Base-by-base conservation (phyloP, 2,888 invertebrate genomes). In the Cotesia congregata region DNA sequence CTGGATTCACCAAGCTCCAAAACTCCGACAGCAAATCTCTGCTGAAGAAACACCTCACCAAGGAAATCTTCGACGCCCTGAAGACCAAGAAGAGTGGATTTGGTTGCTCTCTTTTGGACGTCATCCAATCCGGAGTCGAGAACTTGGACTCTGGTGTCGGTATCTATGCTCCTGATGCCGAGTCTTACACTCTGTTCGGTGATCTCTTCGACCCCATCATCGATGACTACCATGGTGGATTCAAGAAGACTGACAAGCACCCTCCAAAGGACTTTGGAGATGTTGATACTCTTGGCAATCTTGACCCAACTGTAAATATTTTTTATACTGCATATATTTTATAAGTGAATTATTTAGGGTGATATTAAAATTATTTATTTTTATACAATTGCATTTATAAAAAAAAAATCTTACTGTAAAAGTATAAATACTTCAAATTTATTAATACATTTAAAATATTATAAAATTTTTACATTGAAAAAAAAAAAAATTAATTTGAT, bases 131-230 rank as follows among this genome's bases (percentile, higher is more conserved):
- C 85, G 98, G 97, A 90, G 92, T 97, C 88, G 97, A 97, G 91
- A 98, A 99, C 91, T 94, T 95, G 90, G 98, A 98, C 91, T 97
- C 97, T 82, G 97, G 98, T 86, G 96, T 98, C 81, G 98, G 98
- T 90, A 96, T 98, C 91, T 98, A 98, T 90, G 98, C 98, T 77
- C 98, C 98, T 78, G 98, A 98, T 90, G 98, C 98, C 81, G 98
- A 98, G 91, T 90, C 98, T 75, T 99, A 98, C 93, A 94, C 95
- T 85, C 93, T 95, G 76, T 99, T 98, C 90, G 93, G 96, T 81
- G 96, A 96, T 77, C 92, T 99, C 83, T 98, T 99, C 91, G 97
- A 98, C 91, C 98, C 98, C 90, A 96, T 99, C 92, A 98, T 99
- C 90, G 97, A 97, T 90, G 98, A 98, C 90, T 98, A 98, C 93